Conservation (phyloP, 2,113 vertebrate genomes). For the Semnopithecus entellus region DNA sequence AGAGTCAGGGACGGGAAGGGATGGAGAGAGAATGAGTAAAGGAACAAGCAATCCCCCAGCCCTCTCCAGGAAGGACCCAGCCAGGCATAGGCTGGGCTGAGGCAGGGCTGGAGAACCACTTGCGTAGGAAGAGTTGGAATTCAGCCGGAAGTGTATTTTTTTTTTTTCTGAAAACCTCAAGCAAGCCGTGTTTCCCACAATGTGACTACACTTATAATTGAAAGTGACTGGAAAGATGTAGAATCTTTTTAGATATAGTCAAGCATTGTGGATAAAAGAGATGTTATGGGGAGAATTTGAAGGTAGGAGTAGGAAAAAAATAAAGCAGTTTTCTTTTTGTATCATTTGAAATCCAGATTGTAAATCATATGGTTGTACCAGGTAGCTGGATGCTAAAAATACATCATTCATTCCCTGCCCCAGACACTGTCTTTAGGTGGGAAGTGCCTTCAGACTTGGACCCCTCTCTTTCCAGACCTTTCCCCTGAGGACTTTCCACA, state of each 20-base stretch:
- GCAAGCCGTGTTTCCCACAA: not conserved
- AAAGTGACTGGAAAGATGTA: not conserved
- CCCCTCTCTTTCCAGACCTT: not conserved
- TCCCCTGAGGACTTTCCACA: not conserved
- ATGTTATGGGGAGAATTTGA: not conserved
- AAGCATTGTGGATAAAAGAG: not conserved
- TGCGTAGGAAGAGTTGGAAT: too few species aligned
- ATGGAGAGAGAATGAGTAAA: not conserved
- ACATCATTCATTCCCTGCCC: not conserved
- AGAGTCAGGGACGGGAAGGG: not conserved
- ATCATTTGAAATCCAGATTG: not conserved
- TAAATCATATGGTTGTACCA: rapidly evolving
- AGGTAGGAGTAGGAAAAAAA: not conserved
- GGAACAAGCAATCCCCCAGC: too few species aligned
- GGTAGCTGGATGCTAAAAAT: not conserved
- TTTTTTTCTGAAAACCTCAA: not conserved
- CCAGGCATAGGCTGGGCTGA: too few species aligned
- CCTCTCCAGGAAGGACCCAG: too few species aligned
- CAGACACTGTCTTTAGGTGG: too few species aligned
- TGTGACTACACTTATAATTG: not conserved
- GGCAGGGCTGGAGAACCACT: not conserved
- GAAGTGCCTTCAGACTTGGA: not conserved
- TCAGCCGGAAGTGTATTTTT: not conserved
- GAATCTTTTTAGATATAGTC: not conserved
- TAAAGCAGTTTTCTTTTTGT: not conserved